These are phyloP conservation scores for Crambe crambe DNA, from an alignment of 37 sponge, comb jelly and placozoan species.

Conservation along the genomic window DNA sequence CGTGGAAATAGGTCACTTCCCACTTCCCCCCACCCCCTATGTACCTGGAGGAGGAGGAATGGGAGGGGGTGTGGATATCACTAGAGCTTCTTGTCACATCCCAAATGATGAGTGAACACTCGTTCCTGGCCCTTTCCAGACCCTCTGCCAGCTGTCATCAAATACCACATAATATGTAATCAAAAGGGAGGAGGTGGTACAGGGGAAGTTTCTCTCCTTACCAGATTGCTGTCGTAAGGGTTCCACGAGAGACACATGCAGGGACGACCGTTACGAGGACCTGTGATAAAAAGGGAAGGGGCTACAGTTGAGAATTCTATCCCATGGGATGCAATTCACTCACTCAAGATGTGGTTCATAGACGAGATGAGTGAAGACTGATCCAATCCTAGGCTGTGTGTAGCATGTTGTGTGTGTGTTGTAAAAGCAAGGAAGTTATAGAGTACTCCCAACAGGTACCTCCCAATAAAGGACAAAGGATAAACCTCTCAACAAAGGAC, in stretches of 20 bases:
- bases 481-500: no score
- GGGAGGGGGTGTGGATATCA: background rate
- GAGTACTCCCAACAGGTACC: no score
- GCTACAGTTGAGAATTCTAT: no score
- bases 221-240: constrained; percentile 40
- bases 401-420: background rate
- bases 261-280: constrained; percentile 37
- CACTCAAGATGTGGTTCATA: constrained; percentile 25
- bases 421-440: no score
- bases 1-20: no score
- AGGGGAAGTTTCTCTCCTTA: constrained; percentile 3
- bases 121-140: constrained; percentile 41
- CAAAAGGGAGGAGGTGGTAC: constrained; percentile 4
- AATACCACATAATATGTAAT: background rate
- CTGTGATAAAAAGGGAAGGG: constrained; percentile 5
- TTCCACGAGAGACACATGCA: constrained; percentile 69
- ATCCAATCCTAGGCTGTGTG: constrained; percentile 22
- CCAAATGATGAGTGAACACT: constrained; percentile 63
- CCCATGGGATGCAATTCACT: background rate
- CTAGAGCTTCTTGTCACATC: constrained; percentile 38
- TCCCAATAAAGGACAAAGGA: no score
- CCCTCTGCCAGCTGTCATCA: constrained; percentile 48
- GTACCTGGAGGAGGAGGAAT: background rate
- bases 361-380: background rate
- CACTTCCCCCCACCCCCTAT: no score